Base-by-base conservation (phyloP, 2,113 vertebrate genomes). In the Mola mola region DNA sequence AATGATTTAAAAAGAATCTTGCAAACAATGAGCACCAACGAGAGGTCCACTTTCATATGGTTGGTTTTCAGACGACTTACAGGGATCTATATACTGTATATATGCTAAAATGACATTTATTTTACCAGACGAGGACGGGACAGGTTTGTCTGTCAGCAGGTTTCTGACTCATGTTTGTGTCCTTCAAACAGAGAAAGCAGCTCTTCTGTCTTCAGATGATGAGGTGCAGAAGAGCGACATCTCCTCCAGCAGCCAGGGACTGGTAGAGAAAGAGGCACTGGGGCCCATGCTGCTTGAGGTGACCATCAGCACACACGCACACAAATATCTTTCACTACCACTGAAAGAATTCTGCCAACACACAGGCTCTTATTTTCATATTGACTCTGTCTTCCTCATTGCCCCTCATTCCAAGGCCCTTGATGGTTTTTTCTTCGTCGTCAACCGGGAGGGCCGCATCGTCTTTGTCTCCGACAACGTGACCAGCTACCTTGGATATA, bases 201-300 rank as follows among this genome's bases (percentile, higher is more conserved):
- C 87, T 44, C 81, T 91, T 66, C 81, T 86, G 58, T 91, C 86
- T 69, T 77, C 87, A 16, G 94, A 96, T 41, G 93, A 96, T 8
- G 96, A 97, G 49, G 96, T 98, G 20, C 96, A 98, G 84, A 96
- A 96, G 80, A 95, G 95, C 0, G 96, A 98, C 83, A 95, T 98
- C 86, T 98, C 96, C 0, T 98, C 96, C 22, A 98, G 96, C 68
- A 96, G 95, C 84, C 96, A 98, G 78, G 94, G 94, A 15, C 91
- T 97, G 84, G 93, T 96, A 57, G 96, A 98, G 84, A 98, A 96
- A 71, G 95, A 96, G 67, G 95, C 95, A 0, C 83, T 98, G 47
- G 86, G 86, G 47, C 88, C 88, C 50, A 74, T 90, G 81, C 78
- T 90, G 73, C 83, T 90, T 29, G 86, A 90, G 86, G 88, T 88